Evolutionary conservation across 2,888 invertebrate genomes (phyloP).

Genomic region (Dioctria rufipes): DNA sequence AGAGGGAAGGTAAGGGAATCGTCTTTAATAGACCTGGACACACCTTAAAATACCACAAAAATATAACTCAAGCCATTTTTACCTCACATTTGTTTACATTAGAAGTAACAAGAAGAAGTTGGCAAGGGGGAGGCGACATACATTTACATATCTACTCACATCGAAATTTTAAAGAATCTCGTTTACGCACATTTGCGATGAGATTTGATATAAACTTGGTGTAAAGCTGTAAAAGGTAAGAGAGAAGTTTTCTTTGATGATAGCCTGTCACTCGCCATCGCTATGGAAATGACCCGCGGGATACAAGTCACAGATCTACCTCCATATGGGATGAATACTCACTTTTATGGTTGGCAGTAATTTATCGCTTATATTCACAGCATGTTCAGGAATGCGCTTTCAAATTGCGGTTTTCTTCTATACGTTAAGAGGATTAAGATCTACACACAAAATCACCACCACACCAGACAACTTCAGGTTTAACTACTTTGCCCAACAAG

Average conservation of each 20-base stretch:
- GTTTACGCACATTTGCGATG: too few relatives aligned
- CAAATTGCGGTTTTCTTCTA: constrained; percentile 34
- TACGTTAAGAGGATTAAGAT: constrained; percentile 10
- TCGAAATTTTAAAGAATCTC: too few relatives aligned
- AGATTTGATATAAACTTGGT: too few relatives aligned
- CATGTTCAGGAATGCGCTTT: constrained; percentile 17
- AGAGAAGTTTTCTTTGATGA: too few relatives aligned
- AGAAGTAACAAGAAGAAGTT: not conserved
- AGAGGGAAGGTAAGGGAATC: not conserved
- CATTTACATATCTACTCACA: too few relatives aligned
- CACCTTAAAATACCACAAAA: not conserved
- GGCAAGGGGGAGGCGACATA: not conserved
- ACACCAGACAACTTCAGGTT: not conserved
- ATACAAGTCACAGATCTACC: too few relatives aligned
- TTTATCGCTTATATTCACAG: constrained; percentile 15
- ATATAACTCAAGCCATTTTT: not conserved
- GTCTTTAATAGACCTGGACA: not conserved
- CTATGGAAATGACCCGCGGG: not conserved
- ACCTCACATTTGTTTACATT: not conserved
- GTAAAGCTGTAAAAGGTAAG: too few relatives aligned
- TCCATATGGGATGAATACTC: too few relatives aligned
- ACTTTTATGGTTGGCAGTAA: not conserved
- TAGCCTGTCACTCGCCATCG: not conserved
- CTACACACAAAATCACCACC: not conserved
- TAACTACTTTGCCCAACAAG: not conserved